Percentiles rank a stretch among this genome's conserved stretches.
phyloP scores from a whole-genome alignment of 92 coral and sea anemone genomes.

The Epizoanthus fatuus region DNA sequence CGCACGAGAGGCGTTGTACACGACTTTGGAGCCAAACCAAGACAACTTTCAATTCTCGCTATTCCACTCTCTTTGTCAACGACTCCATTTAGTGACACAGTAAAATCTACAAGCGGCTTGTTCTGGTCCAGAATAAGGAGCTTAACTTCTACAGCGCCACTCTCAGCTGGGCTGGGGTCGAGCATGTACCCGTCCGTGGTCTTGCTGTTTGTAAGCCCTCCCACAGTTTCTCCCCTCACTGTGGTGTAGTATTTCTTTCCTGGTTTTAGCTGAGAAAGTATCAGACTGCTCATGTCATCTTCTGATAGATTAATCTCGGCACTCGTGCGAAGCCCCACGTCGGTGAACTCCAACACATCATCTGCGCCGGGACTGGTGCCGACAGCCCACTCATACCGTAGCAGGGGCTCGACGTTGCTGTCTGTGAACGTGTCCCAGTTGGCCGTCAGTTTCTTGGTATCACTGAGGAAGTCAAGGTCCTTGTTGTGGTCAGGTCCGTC shows the following conservation, averaged over 20 bases:
- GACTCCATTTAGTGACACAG: slow-evolving; percentile 70
- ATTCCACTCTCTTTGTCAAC: slow-evolving; percentile 85
- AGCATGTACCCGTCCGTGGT: slow-evolving; percentile 86
- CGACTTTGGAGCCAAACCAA: slow-evolving; percentile 73
- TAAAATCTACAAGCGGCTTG: slow-evolving; percentile 58
- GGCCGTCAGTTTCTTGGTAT: slow-evolving; percentile 69
- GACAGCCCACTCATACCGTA: slow-evolving; percentile 87
- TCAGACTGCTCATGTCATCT: slow-evolving; percentile 58
- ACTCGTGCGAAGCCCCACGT: slow-evolving; percentile 70
- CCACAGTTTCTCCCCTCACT: slow-evolving; percentile 73
- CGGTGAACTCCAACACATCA: slow-evolving; percentile 72
- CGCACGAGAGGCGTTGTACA: slow-evolving; percentile 45
- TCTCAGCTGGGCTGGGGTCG: slow-evolving; percentile 79
- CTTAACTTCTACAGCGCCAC: slow-evolving; percentile 58
- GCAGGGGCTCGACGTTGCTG: slow-evolving; percentile 77
- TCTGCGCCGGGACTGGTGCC: slow-evolving; percentile 74
- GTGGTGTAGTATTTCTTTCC: slow-evolving; percentile 88
- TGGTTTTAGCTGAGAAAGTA: slow-evolving; percentile 66
- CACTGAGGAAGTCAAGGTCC: slow-evolving; percentile 74
- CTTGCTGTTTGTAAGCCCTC: slow-evolving; percentile 73
- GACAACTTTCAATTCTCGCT: slow-evolving; percentile 63
- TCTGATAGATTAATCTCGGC: slow-evolving; percentile 63
- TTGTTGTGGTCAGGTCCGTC: slow-evolving; percentile 59
- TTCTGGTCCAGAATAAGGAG: slow-evolving; percentile 71
- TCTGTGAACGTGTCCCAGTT: slow-evolving; percentile 83